Conservation (phyloP, 64 coral and sea anemone species). For the Astreopora myriophthalma region DNA sequence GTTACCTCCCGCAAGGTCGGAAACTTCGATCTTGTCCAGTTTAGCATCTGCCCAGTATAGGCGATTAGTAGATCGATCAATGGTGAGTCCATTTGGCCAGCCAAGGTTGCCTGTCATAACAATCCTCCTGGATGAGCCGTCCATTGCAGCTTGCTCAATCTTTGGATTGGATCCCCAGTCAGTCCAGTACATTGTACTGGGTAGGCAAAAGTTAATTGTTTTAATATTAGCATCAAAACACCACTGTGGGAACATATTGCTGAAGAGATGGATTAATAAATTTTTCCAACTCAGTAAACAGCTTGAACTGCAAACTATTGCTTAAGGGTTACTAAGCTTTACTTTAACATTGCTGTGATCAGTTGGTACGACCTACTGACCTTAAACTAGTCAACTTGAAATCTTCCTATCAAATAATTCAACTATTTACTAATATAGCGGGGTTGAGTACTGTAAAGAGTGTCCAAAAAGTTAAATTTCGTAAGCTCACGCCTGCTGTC, state of each 20-base stretch:
- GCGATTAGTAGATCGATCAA: slow-evolving; percentile 25
- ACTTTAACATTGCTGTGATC: not conserved
- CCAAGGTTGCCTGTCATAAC: slow-evolving; percentile 11
- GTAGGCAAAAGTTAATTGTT: not conserved
- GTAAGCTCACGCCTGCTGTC: not conserved
- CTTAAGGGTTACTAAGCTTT: not conserved
- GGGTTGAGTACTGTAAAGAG: not conserved
- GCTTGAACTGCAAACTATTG: not conserved
- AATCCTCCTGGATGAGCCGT: slow-evolving; percentile 15
- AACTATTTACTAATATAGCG: not conserved
- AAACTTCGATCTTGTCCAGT: slow-evolving; percentile 36
- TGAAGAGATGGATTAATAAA: not conserved
- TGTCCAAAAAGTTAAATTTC: not conserved
- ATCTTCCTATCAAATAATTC: not conserved
- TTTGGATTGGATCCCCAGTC: slow-evolving; percentile 29
- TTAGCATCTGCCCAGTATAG: slow-evolving; percentile 73
- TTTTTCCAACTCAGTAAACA: not conserved
- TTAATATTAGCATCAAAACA: not conserved
- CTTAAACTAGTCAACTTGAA: not conserved
- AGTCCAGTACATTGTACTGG: slow-evolving; percentile 53
- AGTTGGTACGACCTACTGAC: not conserved
- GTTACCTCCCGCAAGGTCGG: not conserved
- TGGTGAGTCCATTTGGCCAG: slow-evolving; percentile 45
- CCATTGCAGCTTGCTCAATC: slow-evolving; percentile 44
- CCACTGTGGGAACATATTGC: not conserved